Base-by-base conservation (phyloP, 2,888 invertebrate genomes). In the Clunio marinus region DNA sequence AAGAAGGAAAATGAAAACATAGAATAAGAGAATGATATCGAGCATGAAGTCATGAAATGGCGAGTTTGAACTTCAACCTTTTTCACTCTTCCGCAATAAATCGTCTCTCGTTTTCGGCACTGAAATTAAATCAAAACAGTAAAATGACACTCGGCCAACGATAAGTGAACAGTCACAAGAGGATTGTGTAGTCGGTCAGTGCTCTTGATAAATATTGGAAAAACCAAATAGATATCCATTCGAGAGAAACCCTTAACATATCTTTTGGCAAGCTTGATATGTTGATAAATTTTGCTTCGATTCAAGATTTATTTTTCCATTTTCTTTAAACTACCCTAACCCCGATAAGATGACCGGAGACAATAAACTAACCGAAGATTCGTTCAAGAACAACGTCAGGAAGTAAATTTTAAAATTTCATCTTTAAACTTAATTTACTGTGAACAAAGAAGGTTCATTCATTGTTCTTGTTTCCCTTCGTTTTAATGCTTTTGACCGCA, bases 11-110 rank as follows among this genome's bases (percentile, higher is more conserved):
- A 51, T 51, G 51, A 22, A 51, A 51, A 51, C 51, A 51, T 51
- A n/a, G n/a, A 51, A 51, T 22, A 51, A 8, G 22, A 51, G 51
- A 17, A 32, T 17, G 2, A 15, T 51, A 17, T 51, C 17, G 51
- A 51, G 51, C 51, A 17, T n/a, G 20, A 51, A 51, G 51, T 17
- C 51, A 22, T 51, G 20, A 51, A 8, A n/a, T 17, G 10, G 51
- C 20, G 41, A 17, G 20, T 51, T 51, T 51, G 51, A 51, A 17
- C 51, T 51, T 51, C 3, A 8, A 51, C 51, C 51, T 51, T 51
- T 51, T 51, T 51, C 51, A 17, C 51, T 20, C 51, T 51, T 51
- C n/a, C n/a, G n/a, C n/a, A n/a, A n/a, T n/a, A n/a, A n/a, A n/a
- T n/a, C n/a, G n/a, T 20, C 20, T 8, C 22, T 22, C 22, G 10